Conservation (phyloP, 1,140 invertebrate species). For the Drosophila lowei region DNA sequence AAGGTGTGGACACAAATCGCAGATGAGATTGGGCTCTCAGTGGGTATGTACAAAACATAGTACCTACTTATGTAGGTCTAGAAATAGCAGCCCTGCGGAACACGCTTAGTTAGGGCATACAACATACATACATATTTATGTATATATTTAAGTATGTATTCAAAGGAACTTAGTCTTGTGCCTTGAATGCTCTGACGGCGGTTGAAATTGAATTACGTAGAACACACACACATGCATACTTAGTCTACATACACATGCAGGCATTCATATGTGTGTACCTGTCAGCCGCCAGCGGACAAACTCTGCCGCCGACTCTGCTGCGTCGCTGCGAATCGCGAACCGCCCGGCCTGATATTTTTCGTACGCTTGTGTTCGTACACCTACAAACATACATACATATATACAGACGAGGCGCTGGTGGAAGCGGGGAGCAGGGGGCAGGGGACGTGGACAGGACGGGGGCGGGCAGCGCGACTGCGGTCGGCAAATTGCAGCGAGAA, state of each 20-base stretch:
- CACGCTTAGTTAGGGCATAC: background rate
- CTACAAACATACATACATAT: slow-evolving; percentile 19
- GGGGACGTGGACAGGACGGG: slow-evolving; percentile 2
- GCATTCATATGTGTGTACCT: slow-evolving; percentile 22
- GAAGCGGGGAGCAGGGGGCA: too few species aligned
- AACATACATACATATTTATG: background rate
- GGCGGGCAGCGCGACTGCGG: slow-evolving; percentile 30
- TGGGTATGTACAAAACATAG: slow-evolving; percentile 60
- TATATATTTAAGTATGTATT: slow-evolving; percentile 11
- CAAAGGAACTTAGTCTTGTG: slow-evolving; percentile 23
- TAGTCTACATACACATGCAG: slow-evolving; percentile 1
- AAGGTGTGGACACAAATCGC: slow-evolving; percentile 81
- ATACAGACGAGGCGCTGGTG: background rate
- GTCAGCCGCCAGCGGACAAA: slow-evolving; percentile 34
- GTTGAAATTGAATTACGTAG: slow-evolving; percentile 50
- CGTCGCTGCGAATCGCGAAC: slow-evolving; percentile 21
- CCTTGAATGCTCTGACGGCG: slow-evolving; percentile 15
- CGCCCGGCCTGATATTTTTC: slow-evolving; percentile 55
- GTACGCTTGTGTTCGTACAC: slow-evolving; percentile 33
- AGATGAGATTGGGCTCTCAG: slow-evolving; percentile 81
- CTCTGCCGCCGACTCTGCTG: slow-evolving; percentile 16
- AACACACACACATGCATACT: slow-evolving; percentile 20
- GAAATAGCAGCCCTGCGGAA: slow-evolving; percentile 14
- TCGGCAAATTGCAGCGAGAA: slow-evolving; percentile 51
- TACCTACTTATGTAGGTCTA: slow-evolving; percentile 1